phyloP scores from a whole-genome alignment of 2,113 vertebrate species.

The Sebastes fasciatus region DNA sequence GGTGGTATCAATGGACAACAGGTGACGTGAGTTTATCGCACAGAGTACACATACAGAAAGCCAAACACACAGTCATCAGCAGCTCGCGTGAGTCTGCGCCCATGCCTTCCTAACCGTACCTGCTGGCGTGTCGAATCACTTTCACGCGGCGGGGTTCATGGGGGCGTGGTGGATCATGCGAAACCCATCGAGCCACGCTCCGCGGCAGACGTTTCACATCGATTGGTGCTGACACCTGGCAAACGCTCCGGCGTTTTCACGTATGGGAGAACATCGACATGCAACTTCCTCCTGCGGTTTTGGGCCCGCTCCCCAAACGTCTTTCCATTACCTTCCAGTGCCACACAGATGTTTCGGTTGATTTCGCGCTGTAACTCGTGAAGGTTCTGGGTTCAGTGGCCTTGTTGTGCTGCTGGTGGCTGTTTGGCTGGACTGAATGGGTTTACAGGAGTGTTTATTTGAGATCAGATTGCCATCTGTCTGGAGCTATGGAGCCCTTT shows the following conservation, averaged over 20 bases:
- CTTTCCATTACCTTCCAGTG: constrained; percentile 66
- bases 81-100: constrained; percentile 24
- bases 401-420: constrained; percentile 62
- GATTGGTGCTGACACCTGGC: constrained; percentile 80
- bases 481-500: constrained; percentile 47
- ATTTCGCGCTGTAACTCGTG: constrained; percentile 38
- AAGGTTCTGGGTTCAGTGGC: constrained; percentile 46
- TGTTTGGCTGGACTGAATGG: constrained; percentile 56
- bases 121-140: constrained; percentile 68
- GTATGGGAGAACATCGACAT: constrained; percentile 73
- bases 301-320: constrained; percentile 54
- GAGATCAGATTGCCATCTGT: constrained; percentile 66
- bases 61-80: constrained; percentile 16
- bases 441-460: constrained; percentile 67
- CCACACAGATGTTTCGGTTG: constrained; percentile 63
- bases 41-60: not conserved
- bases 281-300: constrained; percentile 77
- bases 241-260: constrained; percentile 70
- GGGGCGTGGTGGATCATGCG: constrained; percentile 42
- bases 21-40: constrained; percentile 49
- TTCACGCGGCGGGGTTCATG: constrained; percentile 56
- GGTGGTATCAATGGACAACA: constrained; percentile 46
- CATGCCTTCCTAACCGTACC: constrained; percentile 38
- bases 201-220: not conserved
- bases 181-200: constrained; percentile 37